phyloP scores from a whole-genome alignment of 2,113 vertebrate genomes.

The Malurus melanocephalus region DNA sequence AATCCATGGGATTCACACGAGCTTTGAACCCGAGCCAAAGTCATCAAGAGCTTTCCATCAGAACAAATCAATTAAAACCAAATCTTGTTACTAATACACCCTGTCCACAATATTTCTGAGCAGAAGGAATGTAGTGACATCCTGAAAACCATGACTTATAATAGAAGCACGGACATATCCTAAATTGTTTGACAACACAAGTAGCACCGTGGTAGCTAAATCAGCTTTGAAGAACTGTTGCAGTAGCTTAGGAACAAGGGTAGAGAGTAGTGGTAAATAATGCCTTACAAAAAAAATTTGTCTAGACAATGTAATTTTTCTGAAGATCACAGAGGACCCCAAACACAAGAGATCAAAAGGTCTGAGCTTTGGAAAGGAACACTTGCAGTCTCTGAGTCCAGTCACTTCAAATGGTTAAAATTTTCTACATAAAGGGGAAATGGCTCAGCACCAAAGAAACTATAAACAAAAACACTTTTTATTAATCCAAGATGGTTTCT shows the following conservation, averaged over 20 bases:
- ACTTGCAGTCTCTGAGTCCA: not conserved
- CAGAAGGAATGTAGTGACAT: not conserved
- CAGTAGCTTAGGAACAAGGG: not conserved
- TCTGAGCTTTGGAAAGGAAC: not conserved
- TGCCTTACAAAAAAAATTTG: not conserved
- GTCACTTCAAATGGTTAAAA: not conserved
- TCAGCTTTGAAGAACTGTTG: not conserved
- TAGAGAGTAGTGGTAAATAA: not conserved
- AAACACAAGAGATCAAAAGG: not conserved
- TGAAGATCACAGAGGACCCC: not conserved
- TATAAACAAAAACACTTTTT: not conserved
- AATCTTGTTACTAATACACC: not conserved
- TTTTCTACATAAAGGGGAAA: not conserved
- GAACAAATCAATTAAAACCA: not conserved
- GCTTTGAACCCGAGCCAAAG: not conserved
- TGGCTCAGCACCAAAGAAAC: not conserved
- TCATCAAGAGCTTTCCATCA: not conserved
- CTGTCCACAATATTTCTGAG: not conserved
- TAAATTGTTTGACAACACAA: not conserved
- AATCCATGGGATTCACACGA: accelerated
- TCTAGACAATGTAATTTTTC: not conserved
- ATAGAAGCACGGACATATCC: not conserved
- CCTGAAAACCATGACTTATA: not conserved
- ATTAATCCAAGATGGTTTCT: not conserved
- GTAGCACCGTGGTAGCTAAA: not conserved